Percentiles rank a stretch among this genome's conserved stretches.
Conservation (phyloP, 2,888 invertebrate species). For the Perdita meconis region DNA sequence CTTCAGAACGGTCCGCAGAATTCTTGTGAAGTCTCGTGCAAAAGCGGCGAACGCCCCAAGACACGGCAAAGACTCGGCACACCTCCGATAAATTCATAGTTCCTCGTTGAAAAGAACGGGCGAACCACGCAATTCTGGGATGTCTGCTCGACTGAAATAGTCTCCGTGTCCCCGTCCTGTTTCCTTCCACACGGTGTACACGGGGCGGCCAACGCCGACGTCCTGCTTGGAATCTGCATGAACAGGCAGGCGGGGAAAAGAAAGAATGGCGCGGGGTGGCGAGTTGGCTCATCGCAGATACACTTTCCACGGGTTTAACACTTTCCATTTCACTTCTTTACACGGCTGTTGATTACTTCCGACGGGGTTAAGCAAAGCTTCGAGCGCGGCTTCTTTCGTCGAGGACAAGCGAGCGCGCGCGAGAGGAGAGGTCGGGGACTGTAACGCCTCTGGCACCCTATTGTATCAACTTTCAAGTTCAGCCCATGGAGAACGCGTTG, state of each 20-base stretch:
- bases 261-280: not conserved
- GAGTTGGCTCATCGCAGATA: slow-evolving; percentile 64
- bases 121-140: slow-evolving; percentile 14
- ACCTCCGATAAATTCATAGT: slow-evolving; percentile 38
- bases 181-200: not conserved
- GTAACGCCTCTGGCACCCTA: slow-evolving; percentile 60
- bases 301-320: slow-evolving; percentile 52
- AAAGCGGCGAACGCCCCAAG: slow-evolving; percentile 1
- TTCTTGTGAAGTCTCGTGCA: not conserved
- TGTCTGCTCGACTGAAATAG: slow-evolving; percentile 15
- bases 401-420: slow-evolving; percentile 22
- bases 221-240: slow-evolving; percentile 45
- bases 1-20: no score
- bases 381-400: slow-evolving; percentile 55
- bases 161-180: slow-evolving; percentile 37
- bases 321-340: slow-evolving; percentile 69
- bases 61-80: slow-evolving; percentile 23
- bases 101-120: slow-evolving; percentile 36
- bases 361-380: slow-evolving; percentile 66
- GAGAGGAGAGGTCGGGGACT: slow-evolving; percentile 26
- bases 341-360: slow-evolving; percentile 65
- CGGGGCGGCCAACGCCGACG: no score
- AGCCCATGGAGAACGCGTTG: slow-evolving; percentile 54
- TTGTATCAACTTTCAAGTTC: slow-evolving; percentile 70
- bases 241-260: slow-evolving; percentile 21